Base-by-base conservation (phyloP, 2,888 invertebrate genomes). In the Polia nebulosa region DNA sequence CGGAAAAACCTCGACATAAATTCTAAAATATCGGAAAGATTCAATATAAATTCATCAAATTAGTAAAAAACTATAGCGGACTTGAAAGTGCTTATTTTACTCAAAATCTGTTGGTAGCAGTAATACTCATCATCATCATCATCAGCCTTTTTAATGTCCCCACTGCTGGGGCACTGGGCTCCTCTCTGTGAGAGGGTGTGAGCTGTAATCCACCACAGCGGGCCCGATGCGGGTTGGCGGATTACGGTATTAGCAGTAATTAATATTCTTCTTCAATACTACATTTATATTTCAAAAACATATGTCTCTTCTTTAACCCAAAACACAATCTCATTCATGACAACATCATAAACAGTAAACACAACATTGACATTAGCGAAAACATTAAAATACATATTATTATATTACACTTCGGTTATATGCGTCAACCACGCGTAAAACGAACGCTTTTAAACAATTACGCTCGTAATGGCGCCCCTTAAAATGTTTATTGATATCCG, bases 401-500 rank as follows among this genome's bases (percentile, higher is more conserved):
- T 73, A 55, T 57, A 64, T 66, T 56, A 59, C 58, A 52, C 25
- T 49, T 51, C 39, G 20, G 60, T 65, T 73, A 57, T 68, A 75
- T 57, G 52, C 47, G 55, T 63, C 69, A 58, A 70, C 78, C 79
- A 63, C 75, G 44, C 63, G 59, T 67, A 67, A 69, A 61, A 64
- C 63, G 80, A 64, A 87, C 73, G 90, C 92, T 92, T 91, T 91
- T 85, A 91, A 92, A 88, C 90, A 92, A 92, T 92, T 91, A 89
- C 73, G 76, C 58, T 41, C 64, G 69, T 62, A 79, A 74, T 71
- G 77, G 67, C 70, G 25, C 44, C 39, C 51, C 59, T 65, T 78
- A 67, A 70, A 72, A 74, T 80, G 76, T 80, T 75, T 82, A 80
- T 80, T 59, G 80, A 72, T 70, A 63, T 80, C 29, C 73, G 51